Evolutionary conservation across 2,797 vertebrate species (phyloP).

Genomic region (Hafferia zeledoni): DNA sequence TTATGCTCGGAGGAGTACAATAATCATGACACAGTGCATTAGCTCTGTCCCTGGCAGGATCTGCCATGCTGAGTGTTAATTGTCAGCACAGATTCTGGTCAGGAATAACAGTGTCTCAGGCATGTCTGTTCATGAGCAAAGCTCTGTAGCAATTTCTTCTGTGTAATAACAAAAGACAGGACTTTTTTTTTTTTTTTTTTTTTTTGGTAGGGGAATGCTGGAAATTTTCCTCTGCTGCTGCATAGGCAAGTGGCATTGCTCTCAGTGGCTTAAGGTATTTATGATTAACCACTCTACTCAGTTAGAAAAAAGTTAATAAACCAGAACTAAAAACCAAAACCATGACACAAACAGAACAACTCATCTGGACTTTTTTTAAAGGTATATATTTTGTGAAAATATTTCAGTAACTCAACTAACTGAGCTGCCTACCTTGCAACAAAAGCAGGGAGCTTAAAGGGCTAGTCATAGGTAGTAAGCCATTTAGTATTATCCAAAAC

Average conservation of each 20-base stretch:
- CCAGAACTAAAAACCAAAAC: slow-evolving; percentile 27
- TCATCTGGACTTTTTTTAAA: background rate
- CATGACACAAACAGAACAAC: background rate
- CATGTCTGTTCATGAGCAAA: background rate
- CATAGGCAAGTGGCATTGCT: background rate
- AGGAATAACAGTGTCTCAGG: background rate
- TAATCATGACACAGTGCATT: slow-evolving; percentile 35
- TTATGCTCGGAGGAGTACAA: slow-evolving; percentile 45
- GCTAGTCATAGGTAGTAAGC: background rate
- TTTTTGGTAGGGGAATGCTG: background rate
- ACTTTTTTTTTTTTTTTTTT: background rate
- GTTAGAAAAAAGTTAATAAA: slow-evolving; percentile 6
- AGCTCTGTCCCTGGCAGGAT: slow-evolving; percentile 31
- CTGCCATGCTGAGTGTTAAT: slow-evolving; percentile 26
- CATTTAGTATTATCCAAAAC: background rate
- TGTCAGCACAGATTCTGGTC: background rate
- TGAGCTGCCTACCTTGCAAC: background rate
- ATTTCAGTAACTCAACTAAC: background rate
- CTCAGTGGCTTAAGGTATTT: background rate
- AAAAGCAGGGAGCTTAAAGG: background rate
- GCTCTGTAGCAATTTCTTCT: background rate
- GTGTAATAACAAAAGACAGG: background rate
- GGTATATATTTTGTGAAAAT: background rate
- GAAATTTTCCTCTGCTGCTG: background rate
- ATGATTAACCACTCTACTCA: slow-evolving; percentile 23